These are phyloP conservation scores for Bemisia tabaci DNA, from an alignment of 1,140 invertebrate genomes.

Conservation along the genomic window DNA sequence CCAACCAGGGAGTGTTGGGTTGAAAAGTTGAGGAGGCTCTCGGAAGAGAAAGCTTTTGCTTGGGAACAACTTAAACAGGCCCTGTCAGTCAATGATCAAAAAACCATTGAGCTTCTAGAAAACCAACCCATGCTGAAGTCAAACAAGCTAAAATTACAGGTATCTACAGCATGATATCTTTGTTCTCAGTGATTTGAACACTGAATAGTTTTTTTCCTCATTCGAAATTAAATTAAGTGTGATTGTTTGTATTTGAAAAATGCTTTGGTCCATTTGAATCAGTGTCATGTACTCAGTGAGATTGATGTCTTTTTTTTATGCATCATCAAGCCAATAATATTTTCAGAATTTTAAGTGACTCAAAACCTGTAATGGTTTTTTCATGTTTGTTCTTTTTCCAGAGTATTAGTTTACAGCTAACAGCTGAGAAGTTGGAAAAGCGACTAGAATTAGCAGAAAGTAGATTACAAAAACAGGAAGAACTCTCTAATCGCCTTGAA, in stretches of 20 bases:
- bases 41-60: not conserved
- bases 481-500: constrained; percentile 4
- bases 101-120: not conserved
- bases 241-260: too few relatives aligned
- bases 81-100: not conserved
- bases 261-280: too few relatives aligned
- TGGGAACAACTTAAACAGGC: not conserved
- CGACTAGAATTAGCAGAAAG: constrained; percentile 23
- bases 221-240: too few relatives aligned
- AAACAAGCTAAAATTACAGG: not conserved
- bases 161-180: too few relatives aligned
- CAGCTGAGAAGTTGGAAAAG: constrained; percentile 18
- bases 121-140: not conserved
- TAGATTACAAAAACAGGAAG: constrained; percentile 24
- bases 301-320: too few relatives aligned
- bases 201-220: too few relatives aligned
- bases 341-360: too few relatives aligned
- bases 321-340: too few relatives aligned
- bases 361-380: too few relatives aligned
- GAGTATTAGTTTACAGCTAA: constrained; percentile 2
- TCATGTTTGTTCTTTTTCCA: not conserved
- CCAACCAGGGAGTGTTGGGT: not conserved
- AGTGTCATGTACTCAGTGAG: too few relatives aligned
- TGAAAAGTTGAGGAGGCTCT: not conserved
- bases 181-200: too few relatives aligned